A percentile compares a stretch with the other conserved stretches of the same genome.
Evolutionary conservation across 2,797 vertebrate genomes (phyloP).

Genomic region (Thripadectes ignobilis): DNA sequence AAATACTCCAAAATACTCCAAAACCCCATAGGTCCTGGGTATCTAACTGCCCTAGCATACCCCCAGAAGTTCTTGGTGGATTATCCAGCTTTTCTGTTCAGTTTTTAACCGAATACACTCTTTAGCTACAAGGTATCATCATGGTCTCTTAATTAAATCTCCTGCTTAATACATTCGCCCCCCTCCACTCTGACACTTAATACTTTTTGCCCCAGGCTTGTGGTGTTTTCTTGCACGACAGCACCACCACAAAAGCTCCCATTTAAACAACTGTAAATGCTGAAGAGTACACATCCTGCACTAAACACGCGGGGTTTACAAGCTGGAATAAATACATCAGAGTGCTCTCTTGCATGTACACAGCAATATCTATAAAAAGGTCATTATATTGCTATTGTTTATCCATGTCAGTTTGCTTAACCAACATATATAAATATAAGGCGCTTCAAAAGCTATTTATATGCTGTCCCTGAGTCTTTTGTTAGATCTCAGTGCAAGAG

Average conservation of each 20-base stretch:
- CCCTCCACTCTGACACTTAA: background rate
- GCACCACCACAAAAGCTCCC: background rate
- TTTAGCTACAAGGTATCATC: background rate
- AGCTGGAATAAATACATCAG: slow-evolving; percentile 34
- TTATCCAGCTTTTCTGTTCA: background rate
- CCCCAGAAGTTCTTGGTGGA: background rate
- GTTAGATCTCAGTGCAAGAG: background rate
- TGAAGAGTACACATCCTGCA: slow-evolving; percentile 45
- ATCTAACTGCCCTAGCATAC: background rate
- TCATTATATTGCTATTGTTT: slow-evolving; percentile 23
- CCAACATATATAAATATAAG: background rate
- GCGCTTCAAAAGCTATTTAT: background rate
- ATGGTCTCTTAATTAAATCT: background rate
- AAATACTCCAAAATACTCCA: background rate
- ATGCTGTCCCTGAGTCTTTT: background rate
- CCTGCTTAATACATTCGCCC: background rate
- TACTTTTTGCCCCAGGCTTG: background rate
- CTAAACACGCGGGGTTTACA: slow-evolving; percentile 5
- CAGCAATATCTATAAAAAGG: slow-evolving; percentile 13
- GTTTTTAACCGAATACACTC: background rate
- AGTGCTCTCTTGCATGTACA: background rate
- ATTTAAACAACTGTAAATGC: slow-evolving; percentile 37
- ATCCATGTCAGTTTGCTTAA: slow-evolving; percentile 28
- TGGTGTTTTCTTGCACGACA: background rate
- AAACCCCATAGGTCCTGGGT: background rate